Evolutionary conservation across 1,140 invertebrate species (phyloP), one percentile per base, ranked within the genome.

Genomic region (Cylas formicarius): DNA sequence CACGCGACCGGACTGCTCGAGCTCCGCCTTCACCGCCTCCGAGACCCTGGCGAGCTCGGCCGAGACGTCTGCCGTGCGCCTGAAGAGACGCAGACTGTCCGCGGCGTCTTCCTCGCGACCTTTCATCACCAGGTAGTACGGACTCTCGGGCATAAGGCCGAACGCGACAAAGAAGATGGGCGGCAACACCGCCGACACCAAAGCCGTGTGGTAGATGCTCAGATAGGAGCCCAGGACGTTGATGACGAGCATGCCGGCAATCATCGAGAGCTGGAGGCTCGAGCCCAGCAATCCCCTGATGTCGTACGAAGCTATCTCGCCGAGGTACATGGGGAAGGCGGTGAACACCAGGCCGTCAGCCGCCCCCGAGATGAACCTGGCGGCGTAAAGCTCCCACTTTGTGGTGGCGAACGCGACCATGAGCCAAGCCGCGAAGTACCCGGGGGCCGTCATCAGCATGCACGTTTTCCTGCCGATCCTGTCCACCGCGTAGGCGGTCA

Each of bases 141-240:
- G 85, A 7, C 85, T 85, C 65, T 90, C 86, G 0, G 86, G 84
- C 70, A 87, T 78, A 50, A 75, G 78, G 27, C 67, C 68, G 57
- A 85, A 81, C 1, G 72, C 73, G 0, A 80, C 45, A 8, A 82
- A 70, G 48, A 82, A 80, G 2, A 80, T 46, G 0, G 78, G 61
- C 0, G 80, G 71, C 16, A 80, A 61, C 0, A 69, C 55, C 17
- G 78, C 67, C 48, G 74, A 75, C 32, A 80, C 71, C 11, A 70
- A 66, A 1, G 76, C 74, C 10, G 77, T 70, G 0, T 72, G 67
- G 16, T 73, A 65, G 34, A 76, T 75, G 11, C 72, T 72, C 1
- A 76, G 69, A 37, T 73, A 75, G 1, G 76, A 68, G 2, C 83
- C 83, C 36, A 83, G 69, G 27, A 74, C 65, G 61, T 82, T 84